phyloP scores from a whole-genome alignment of 2,888 invertebrate species.

The Pristionchus arcanus region DNA sequence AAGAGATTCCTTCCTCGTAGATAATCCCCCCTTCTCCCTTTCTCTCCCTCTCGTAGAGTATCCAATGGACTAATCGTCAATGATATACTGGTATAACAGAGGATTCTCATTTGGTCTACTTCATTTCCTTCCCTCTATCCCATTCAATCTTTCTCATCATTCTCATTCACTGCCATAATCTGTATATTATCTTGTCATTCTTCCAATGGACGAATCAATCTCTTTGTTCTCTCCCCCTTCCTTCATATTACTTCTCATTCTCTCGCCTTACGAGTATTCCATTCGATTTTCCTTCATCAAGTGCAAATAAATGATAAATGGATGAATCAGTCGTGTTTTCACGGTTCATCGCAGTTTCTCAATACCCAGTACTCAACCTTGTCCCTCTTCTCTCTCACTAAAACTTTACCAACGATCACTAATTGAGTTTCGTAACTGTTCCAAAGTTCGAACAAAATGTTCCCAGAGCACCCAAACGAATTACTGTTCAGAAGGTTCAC shows the following conservation, averaged over 20 bases:
- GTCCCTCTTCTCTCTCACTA: neutral
- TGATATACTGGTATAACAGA: slow-evolving; percentile 23
- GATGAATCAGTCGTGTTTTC: slow-evolving; percentile 36
- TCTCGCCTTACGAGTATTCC: slow-evolving; percentile 46
- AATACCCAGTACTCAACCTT: slow-evolving; percentile 29
- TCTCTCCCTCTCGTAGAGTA: neutral
- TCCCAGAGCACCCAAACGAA: neutral
- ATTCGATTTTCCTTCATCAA: neutral
- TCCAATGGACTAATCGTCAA: neutral
- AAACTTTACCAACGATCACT: neutral
- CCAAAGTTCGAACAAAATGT: neutral
- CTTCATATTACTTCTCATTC: neutral
- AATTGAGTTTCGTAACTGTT: slow-evolving; percentile 26
- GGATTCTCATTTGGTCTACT: slow-evolving; percentile 45
- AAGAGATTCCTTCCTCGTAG: slow-evolving; percentile 50
- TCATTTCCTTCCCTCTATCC: slow-evolving; percentile 38
- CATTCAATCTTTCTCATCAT: slow-evolving; percentile 14
- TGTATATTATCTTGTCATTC: neutral
- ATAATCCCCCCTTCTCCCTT: neutral
- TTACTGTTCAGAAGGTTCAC: neutral
- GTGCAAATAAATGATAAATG: slow-evolving; percentile 45
- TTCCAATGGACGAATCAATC: neutral
- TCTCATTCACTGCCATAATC: slow-evolving; percentile 31
- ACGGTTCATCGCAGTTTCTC: slow-evolving; percentile 41
- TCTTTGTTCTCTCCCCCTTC: neutral